These are phyloP conservation scores for Limnephilus rhombicus DNA, from an alignment of 2,888 invertebrate genomes.

Conservation along the genomic window DNA sequence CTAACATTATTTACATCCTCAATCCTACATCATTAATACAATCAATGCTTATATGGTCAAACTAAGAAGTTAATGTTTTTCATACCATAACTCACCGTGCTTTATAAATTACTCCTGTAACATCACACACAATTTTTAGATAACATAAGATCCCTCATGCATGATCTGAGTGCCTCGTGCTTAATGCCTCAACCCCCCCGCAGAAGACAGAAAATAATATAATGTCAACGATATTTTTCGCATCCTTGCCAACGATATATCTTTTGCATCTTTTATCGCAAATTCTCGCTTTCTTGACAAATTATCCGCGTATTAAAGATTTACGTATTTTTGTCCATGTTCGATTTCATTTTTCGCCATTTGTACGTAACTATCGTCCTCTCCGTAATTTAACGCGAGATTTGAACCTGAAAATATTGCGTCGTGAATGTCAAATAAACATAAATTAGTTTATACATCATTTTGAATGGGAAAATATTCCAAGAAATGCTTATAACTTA, in stretches of 20 bases:
- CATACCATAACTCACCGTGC: not conserved
- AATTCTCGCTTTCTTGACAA: not conserved
- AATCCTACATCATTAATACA: not conserved
- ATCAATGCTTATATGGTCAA: not conserved
- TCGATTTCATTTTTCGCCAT: not conserved
- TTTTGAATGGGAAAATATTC: conserved; percentile 25
- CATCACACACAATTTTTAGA: too few species aligned
- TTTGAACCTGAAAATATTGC: conserved; percentile 1
- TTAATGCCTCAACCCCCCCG: not conserved
- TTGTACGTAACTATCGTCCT: not conserved
- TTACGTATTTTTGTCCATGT: not conserved
- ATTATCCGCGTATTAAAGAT: not conserved
- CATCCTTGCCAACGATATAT: not conserved
- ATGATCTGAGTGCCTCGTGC: too few species aligned
- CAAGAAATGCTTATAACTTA: not conserved
- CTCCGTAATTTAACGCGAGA: not conserved
- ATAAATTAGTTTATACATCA: conserved; percentile 30
- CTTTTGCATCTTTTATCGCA: not conserved
- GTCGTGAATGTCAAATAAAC: conserved; percentile 25
- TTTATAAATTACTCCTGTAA: too few species aligned
- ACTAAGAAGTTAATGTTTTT: not conserved
- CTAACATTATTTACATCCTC: not conserved
- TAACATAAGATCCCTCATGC: too few species aligned
- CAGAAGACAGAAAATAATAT: not conserved
- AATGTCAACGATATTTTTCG: too few species aligned